Percentiles rank a stretch among this genome's conserved stretches.
phyloP scores from a whole-genome alignment of 2,113 vertebrate species.

The Gymnorhina tibicen region DNA sequence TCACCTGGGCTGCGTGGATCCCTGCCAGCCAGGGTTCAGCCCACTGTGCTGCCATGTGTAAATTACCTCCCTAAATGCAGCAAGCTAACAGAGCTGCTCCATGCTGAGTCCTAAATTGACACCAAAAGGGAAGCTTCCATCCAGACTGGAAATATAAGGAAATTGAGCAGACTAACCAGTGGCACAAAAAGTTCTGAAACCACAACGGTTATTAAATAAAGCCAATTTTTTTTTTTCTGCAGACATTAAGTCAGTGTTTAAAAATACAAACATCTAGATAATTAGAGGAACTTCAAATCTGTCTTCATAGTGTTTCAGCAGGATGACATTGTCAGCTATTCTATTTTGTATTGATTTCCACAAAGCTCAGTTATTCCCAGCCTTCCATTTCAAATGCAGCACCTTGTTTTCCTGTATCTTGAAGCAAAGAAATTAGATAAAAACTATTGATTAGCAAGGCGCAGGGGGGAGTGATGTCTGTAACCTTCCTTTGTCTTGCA shows the following conservation, averaged over 20 bases:
- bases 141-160: neutral
- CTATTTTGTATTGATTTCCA: conserved; percentile 37
- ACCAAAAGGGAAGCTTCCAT: neutral
- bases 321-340: conserved; percentile 46
- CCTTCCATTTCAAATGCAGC: conserved; percentile 34
- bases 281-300: conserved; percentile 48
- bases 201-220: neutral
- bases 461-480: conserved; percentile 34
- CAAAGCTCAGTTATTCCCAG: conserved; percentile 37
- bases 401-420: conserved; percentile 47
- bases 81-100: neutral
- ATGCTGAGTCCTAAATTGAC: conserved; percentile 21
- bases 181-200: conserved; percentile 4
- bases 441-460: conserved; percentile 45
- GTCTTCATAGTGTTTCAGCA: conserved; percentile 5
- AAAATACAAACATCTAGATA: conserved; percentile 31
- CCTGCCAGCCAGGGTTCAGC: neutral
- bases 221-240: neutral
- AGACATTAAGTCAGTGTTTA: conserved; percentile 25
- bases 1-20: neutral
- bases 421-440: conserved; percentile 62
- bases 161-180: neutral
- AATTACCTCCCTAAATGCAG: neutral
- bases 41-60: neutral
- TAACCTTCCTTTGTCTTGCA: conserved; percentile 52